Evolutionary conservation across 2,797 vertebrate genomes (phyloP).

Genomic region (Danio jaintianensis): DNA sequence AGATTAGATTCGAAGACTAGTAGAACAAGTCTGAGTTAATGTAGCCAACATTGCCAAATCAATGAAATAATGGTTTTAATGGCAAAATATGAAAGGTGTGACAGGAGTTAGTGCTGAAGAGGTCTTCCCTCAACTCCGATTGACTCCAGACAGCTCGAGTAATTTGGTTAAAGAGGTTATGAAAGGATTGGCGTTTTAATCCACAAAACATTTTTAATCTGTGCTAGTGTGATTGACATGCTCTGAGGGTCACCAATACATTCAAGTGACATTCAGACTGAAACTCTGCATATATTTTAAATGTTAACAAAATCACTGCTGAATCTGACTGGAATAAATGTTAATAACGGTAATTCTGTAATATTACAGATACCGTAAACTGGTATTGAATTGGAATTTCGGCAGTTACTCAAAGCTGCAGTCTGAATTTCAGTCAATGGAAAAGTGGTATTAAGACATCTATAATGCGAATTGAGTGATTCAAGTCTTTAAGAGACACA

Average conservation of each 20-base stretch:
- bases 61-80: not conserved
- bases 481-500: too few relatives aligned
- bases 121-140: not conserved
- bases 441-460: too few relatives aligned
- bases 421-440: too few relatives aligned
- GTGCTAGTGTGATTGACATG: slow-evolving; percentile 65
- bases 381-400: not conserved
- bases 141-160: not conserved
- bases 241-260: slow-evolving; percentile 58
- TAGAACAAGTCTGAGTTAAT: too few relatives aligned
- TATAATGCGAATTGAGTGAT: too few relatives aligned
- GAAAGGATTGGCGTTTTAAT: slow-evolving; percentile 51
- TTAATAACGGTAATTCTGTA: too few relatives aligned
- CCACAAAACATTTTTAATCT: slow-evolving; percentile 69
- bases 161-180: slow-evolving; percentile 23
- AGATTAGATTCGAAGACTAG: too few relatives aligned
- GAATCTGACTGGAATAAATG: too few relatives aligned
- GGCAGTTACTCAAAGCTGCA: not conserved
- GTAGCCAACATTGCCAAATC: too few relatives aligned
- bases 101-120: not conserved
- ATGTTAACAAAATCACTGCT: too few relatives aligned
- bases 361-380: not conserved
- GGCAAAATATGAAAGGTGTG: not conserved
- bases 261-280: not conserved
- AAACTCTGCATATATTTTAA: too few relatives aligned